Evolutionary conservation across 1,140 invertebrate genomes (phyloP).

Genomic region (Anastatus disparis): DNA sequence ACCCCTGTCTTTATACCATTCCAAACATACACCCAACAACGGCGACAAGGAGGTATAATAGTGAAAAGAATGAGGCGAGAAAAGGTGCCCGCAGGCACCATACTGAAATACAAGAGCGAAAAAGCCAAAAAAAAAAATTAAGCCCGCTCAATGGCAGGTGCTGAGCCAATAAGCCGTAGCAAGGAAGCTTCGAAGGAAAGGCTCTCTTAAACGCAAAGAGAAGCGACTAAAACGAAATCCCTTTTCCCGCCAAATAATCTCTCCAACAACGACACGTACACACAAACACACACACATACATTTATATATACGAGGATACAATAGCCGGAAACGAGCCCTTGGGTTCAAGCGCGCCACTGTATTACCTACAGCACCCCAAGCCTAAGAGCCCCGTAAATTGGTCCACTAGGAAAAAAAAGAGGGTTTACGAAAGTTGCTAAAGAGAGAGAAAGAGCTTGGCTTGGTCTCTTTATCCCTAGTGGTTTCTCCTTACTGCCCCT

Average conservation of each 20-base stretch:
- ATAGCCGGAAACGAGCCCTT: conserved; percentile 59
- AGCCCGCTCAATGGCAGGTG: conserved; percentile 49
- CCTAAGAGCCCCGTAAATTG: conserved; percentile 62
- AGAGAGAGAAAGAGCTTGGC: conserved; percentile 10
- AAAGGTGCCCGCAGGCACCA: conserved; percentile 23
- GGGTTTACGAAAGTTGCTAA: conserved; percentile 31
- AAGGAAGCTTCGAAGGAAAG: neutral
- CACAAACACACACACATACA: too few species aligned
- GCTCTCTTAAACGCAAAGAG: too few species aligned
- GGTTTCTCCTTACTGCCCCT: conserved; percentile 40
- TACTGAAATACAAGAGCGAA: neutral
- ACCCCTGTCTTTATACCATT: too few species aligned
- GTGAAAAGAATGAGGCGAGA: conserved; percentile 28
- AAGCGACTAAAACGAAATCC: conserved; percentile 46
- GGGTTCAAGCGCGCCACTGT: conserved; percentile 45
- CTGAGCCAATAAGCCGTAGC: conserved; percentile 49
- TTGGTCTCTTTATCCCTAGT: conserved; percentile 37
- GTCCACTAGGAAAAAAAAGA: conserved; percentile 50
- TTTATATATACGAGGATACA: conserved; percentile 56
- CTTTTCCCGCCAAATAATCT: conserved; percentile 59
- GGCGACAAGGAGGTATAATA: neutral
- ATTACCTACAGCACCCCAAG: conserved; percentile 39
- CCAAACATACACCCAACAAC: too few species aligned
- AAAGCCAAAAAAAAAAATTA: conserved; percentile 40
- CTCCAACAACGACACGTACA: conserved; percentile 44